Base-by-base conservation (phyloP, 2,888 invertebrate species). In the Amblyteles armatorius region DNA sequence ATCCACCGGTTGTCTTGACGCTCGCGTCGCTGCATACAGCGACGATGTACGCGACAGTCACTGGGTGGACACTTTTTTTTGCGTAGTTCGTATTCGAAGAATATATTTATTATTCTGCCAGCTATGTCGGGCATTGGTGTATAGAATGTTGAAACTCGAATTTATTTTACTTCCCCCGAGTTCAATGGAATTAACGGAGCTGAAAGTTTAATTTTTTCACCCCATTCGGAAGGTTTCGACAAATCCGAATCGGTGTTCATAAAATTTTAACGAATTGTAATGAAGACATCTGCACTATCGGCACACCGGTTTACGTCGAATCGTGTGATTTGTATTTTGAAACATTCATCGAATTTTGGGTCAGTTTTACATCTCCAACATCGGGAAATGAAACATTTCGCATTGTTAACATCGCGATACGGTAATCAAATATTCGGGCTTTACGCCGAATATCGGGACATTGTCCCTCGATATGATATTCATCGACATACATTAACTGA, bases 1-100 rank as follows among this genome's bases (percentile, higher is more conserved):
- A 79, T 85, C 81, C 83, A 57, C 69, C 72, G 68, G 48, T 73
- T 67, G 67, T 69, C 71, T 44, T 40, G 44, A 65, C 44, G 52
- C 68, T 79, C 72, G 29, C 68, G 48, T 69, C 60, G 60, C 60
- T 16, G 5, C 7, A n/a, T 6, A 4, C 5, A 1, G 33, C 60
- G 7, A 33, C 33, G 2, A 63, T 33, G 16, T 33, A 33, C 60
- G 29, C 60, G 60, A 63, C 60, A n/a, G 33, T 33, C 33, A 33
- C 16, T 2, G 60, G 2, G 33, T 29, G 33, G 60, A 33, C 60
- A n/a, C 16, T 63, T 63, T 13, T 60, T 13, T 26, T 22, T 11
- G 22, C 13, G 7, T 26, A 3, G 26, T 26, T 57, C 11, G 26
- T 26, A 26, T 57, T 57, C 22, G 57, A 26, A 57, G 19, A 19